These are phyloP conservation scores for Drosophila nr. fundita DNA, from an alignment of 2,888 invertebrate species.

Conservation along the genomic window DNA sequence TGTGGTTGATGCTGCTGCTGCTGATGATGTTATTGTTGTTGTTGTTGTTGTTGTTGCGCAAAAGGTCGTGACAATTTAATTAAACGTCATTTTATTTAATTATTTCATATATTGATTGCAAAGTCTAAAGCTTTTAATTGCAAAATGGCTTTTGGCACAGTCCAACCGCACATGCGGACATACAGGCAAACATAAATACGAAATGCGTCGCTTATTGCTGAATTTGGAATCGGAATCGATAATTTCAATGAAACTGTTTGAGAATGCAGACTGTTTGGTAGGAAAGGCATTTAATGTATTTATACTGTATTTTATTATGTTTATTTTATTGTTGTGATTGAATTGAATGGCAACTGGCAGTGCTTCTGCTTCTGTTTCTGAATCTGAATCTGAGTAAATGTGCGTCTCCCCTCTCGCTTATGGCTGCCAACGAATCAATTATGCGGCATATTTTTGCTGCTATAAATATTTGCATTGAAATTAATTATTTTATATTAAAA, in stretches of 20 bases:
- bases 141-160: conserved; percentile 43
- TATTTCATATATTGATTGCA: conserved; percentile 70
- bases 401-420: conserved; percentile 7
- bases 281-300: conserved; percentile 71
- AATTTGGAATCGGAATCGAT: conserved; percentile 41
- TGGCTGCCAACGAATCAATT: conserved; percentile 68
- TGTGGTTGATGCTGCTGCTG: neutral
- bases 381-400: conserved; percentile 10
- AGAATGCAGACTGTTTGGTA: conserved; percentile 51
- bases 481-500: conserved; percentile 82
- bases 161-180: neutral
- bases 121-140: conserved; percentile 74
- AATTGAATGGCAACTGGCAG: conserved; percentile 49
- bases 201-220: conserved; percentile 6
- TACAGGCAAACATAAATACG: neutral
- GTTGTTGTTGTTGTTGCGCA: conserved; percentile 37
- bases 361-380: neutral
- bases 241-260: conserved; percentile 40
- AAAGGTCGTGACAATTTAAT: conserved; percentile 76
- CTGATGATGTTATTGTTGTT: conserved; percentile 9
- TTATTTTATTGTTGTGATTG: conserved; percentile 75
- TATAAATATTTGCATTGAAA: conserved; percentile 80
- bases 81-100: conserved; percentile 74
- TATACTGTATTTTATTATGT: conserved; percentile 73
- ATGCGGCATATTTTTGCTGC: conserved; percentile 76